Percentiles rank a stretch among this genome's conserved stretches.
These are phyloP conservation scores for Aix galericulata DNA, from an alignment of 2,113 vertebrate genomes.

Conservation along the genomic window DNA sequence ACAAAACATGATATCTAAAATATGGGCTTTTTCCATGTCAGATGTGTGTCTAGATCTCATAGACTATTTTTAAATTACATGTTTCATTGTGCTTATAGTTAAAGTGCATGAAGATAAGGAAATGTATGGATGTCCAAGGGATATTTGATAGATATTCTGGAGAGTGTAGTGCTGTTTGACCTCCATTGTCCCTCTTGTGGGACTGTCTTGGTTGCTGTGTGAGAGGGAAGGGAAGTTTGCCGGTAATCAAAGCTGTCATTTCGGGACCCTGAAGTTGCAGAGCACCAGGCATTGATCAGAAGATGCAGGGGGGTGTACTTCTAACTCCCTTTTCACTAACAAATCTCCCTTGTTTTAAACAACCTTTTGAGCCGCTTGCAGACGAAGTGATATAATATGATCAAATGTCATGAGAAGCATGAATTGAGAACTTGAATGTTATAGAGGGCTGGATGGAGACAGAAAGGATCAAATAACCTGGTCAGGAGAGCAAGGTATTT, in stretches of 20 bases:
- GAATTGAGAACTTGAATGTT: not conserved
- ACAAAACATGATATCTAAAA: not conserved
- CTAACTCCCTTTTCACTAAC: not conserved
- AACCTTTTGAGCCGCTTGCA: not conserved
- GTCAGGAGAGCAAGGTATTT: not conserved
- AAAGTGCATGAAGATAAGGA: not conserved
- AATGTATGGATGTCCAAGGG: not conserved
- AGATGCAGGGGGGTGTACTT: fast-evolving
- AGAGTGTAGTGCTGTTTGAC: not conserved
- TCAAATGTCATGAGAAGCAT: not conserved
- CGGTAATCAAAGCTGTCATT: not conserved
- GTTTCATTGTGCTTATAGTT: not conserved
- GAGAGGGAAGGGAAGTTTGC: not conserved
- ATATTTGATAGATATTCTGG: not conserved
- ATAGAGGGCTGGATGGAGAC: not conserved
- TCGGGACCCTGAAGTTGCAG: not conserved
- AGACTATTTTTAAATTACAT: not conserved
- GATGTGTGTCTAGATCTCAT: not conserved
- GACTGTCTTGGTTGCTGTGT: not conserved
- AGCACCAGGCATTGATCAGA: not conserved
- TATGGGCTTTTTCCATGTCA: not conserved
- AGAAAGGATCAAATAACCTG: not conserved
- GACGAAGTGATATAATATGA: not conserved
- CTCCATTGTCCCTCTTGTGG: not conserved
- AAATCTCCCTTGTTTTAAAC: not conserved